Evolutionary conservation across 1,140 invertebrate genomes (phyloP).

Genomic region (Andricus grossulariae): DNA sequence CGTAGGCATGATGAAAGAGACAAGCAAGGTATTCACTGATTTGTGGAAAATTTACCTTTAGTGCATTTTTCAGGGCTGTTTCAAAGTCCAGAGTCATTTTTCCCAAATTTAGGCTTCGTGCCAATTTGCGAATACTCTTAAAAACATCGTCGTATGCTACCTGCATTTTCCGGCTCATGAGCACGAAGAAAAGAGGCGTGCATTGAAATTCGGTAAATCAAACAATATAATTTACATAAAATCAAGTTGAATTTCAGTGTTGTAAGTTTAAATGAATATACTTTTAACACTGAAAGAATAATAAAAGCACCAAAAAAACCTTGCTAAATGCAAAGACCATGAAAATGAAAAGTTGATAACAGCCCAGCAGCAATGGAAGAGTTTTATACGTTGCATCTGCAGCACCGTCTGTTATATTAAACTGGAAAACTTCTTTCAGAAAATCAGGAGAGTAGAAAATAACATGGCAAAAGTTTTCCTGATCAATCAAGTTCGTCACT

Average conservation of each 20-base stretch:
- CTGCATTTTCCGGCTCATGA: not conserved
- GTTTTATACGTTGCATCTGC: not conserved
- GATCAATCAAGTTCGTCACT: too few species aligned
- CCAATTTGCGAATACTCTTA: not conserved
- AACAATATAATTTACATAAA: not conserved
- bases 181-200: not conserved
- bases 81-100: not conserved
- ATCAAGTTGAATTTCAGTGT: not conserved
- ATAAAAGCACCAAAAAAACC: not conserved
- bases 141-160: not conserved
- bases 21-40: not conserved
- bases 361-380: not conserved
- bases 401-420: not conserved
- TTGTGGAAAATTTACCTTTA: not conserved
- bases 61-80: not conserved
- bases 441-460: constrained; percentile 1
- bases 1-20: not conserved
- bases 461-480: not conserved
- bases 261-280: not conserved
- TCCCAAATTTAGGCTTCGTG: not conserved
- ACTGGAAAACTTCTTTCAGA: not conserved
- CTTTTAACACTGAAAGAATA: not conserved
- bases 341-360: not conserved
- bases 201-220: not conserved
- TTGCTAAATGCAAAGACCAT: not conserved